Conservation (phyloP, 1,140 invertebrate genomes). For the Acromyrmex heyeri region DNA sequence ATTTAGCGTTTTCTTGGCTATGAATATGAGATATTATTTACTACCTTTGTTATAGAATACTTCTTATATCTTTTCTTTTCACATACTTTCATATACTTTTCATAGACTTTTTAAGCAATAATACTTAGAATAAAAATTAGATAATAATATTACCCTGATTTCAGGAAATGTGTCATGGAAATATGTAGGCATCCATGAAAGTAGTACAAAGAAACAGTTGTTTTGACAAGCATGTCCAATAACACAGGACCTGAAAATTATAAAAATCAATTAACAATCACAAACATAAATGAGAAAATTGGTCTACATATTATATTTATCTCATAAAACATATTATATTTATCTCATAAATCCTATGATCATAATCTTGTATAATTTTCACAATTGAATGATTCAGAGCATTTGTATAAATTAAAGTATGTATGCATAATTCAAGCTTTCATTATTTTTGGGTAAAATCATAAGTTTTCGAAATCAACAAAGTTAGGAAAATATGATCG, state of each 20-base stretch:
- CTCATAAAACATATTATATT: neutral
- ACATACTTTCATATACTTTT: no score
- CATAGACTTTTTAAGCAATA: conserved; percentile 13
- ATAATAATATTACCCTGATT: conserved; percentile 85
- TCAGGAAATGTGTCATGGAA: conserved; percentile 92
- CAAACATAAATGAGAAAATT: neutral
- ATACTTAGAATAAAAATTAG: conserved; percentile 1
- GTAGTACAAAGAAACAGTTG: conserved; percentile 92
- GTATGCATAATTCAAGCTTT: neutral
- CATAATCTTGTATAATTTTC: conserved; percentile 32
- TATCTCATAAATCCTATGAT: neutral
- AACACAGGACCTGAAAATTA: conserved; percentile 89
- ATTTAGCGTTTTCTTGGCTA: neutral
- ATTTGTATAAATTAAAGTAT: conserved; percentile 2
- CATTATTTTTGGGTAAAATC: neutral
- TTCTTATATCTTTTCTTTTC: neutral
- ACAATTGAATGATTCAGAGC: conserved; percentile 29
- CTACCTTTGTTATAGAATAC: neutral
- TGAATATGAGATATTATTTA: neutral
- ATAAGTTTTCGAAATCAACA: neutral
- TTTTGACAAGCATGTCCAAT: conserved; percentile 92
- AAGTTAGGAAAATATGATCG: neutral
- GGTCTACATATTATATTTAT: conserved; percentile 3
- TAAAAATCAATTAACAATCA: conserved; percentile 37
- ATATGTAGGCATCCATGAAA: conserved; percentile 93